Conservation (phyloP, 2,113 vertebrate genomes). For the Phrynosoma platyrhinos region DNA sequence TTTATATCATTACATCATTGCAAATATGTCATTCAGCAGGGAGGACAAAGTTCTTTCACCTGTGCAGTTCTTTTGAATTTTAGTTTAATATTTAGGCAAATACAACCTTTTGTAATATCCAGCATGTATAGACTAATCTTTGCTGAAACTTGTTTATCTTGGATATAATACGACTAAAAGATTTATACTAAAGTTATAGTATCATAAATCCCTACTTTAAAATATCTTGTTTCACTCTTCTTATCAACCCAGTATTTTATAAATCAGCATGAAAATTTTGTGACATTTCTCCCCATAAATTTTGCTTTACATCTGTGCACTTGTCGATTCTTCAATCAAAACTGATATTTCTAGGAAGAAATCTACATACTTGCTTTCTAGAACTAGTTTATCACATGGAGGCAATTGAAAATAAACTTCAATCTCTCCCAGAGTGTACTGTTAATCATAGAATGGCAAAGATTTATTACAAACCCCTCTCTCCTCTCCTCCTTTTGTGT, state of each 20-base stretch:
- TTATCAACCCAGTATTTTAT: neutral
- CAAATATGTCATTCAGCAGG: neutral
- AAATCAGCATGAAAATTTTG: neutral
- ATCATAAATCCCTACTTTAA: constrained; percentile 10
- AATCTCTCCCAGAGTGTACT: neutral
- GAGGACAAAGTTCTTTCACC: neutral
- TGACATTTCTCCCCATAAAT: neutral
- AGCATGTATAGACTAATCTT: neutral
- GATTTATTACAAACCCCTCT: neutral
- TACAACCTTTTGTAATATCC: neutral
- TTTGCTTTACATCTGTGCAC: constrained; percentile 13
- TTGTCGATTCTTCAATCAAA: constrained; percentile 6
- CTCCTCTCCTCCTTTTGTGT: neutral
- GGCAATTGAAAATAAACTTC: neutral
- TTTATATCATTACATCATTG: neutral
- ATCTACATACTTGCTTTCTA: neutral
- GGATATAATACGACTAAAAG: neutral
- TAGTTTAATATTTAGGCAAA: neutral
- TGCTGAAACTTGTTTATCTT: neutral
- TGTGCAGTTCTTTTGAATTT: neutral
- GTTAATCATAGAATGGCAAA: neutral
- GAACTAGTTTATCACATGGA: neutral
- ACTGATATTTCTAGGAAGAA: neutral
- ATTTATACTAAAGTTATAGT: constrained; percentile 19
- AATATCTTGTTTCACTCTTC: neutral